A percentile compares a stretch with the other conserved stretches of the same genome.
Conservation (phyloP, 2,113 vertebrate genomes). For the Equus przewalskii region DNA sequence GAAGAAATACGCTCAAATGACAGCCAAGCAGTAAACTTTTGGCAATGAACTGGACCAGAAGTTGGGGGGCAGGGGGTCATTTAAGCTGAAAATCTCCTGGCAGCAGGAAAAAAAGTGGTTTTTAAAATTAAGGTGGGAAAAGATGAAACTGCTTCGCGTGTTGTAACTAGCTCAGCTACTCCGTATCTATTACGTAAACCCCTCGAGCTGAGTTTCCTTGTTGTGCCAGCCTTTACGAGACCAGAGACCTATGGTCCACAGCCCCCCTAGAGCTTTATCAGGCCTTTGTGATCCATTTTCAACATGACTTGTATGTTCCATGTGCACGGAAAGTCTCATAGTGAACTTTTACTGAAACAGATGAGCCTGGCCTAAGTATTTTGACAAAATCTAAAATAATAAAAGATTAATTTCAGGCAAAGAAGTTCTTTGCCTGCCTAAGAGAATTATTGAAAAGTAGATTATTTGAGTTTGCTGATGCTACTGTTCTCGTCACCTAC, state of each 20-base stretch:
- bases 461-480: not conserved
- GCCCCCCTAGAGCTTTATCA: not conserved
- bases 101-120: not conserved
- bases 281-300: not conserved
- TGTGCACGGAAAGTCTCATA: not conserved
- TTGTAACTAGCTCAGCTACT: accelerated
- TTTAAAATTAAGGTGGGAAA: not conserved
- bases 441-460: not conserved
- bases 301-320: not conserved
- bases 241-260: too few relatives aligned
- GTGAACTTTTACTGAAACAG: not conserved
- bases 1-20: not conserved
- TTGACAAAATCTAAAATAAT: constrained; percentile 26
- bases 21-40: not conserved
- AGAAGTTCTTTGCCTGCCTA: not conserved
- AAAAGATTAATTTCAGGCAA: not conserved
- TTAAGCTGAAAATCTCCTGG: not conserved
- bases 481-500: not conserved
- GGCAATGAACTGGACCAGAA: too few relatives aligned
- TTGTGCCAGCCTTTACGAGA: not conserved
- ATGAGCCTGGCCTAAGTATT: not conserved
- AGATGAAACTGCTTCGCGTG: too few relatives aligned
- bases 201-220: not conserved
- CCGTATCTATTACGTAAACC: not conserved
- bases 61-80: not conserved